Percentiles rank a stretch among this genome's conserved stretches.
These are phyloP conservation scores for Cheiracanthium punctorium DNA, from an alignment of 2,888 invertebrate genomes.

Conservation along the genomic window DNA sequence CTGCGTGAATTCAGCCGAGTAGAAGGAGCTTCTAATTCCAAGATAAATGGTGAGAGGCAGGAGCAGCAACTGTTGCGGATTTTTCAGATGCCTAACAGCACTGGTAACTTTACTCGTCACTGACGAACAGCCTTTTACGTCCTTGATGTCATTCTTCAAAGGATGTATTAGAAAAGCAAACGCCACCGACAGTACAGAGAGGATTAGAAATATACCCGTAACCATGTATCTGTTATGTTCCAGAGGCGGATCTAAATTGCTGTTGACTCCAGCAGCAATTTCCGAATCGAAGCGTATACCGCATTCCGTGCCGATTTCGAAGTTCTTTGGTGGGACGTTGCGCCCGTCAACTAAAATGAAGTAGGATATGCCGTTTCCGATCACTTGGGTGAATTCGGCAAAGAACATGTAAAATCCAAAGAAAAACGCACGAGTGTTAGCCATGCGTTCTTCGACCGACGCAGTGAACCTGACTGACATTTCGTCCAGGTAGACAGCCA, in stretches of 20 bases:
- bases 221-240: conserved; percentile 91
- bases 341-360: conserved; percentile 72
- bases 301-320: neutral
- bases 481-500: conserved; percentile 76
- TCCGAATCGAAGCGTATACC: conserved; percentile 14
- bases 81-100: conserved; percentile 88
- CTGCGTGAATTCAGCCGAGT: conserved; percentile 83
- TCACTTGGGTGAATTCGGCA: conserved; percentile 96
- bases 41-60: conserved; percentile 97
- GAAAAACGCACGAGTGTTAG: conserved; percentile 95
- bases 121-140: neutral
- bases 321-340: neutral
- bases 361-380: conserved; percentile 97
- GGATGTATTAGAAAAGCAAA: conserved; percentile 93
- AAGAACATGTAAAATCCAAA: conserved; percentile 99
- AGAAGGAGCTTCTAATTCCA: conserved; percentile 97
- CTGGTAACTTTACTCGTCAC: conserved; percentile 82
- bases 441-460: neutral
- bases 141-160: conserved; percentile 78
- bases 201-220: conserved; percentile 90
- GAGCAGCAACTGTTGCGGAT: conserved; percentile 92
- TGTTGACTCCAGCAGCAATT: conserved; percentile 62
- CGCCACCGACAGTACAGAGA: conserved; percentile 88
- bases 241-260: conserved; percentile 86
- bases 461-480: conserved; percentile 48